Percentiles rank a stretch among this genome's conserved stretches.
These are phyloP conservation scores for Camelus dromedarius DNA, from an alignment of 2,113 vertebrate genomes.

Conservation along the genomic window DNA sequence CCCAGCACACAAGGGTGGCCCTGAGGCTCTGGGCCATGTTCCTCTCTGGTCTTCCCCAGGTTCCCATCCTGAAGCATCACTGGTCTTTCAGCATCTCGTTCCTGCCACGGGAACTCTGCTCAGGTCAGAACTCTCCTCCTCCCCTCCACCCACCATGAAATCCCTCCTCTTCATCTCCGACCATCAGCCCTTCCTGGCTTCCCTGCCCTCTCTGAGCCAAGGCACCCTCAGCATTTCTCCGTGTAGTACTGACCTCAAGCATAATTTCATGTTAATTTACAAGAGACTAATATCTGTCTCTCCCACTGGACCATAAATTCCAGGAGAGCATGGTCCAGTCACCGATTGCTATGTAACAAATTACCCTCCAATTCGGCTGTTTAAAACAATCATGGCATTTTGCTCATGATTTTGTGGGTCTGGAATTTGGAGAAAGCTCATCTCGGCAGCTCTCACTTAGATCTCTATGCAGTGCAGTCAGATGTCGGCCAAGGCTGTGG, in stretches of 20 bases:
- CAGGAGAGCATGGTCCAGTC: accelerated
- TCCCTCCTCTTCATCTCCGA: background rate
- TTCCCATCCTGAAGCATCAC: background rate
- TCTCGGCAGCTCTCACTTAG: background rate
- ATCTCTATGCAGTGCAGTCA: accelerated
- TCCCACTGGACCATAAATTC: background rate
- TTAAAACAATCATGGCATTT: background rate
- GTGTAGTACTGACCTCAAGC: background rate
- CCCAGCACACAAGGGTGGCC: accelerated
- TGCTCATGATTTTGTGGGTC: background rate
- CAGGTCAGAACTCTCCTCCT: no score
- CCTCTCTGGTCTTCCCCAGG: background rate
- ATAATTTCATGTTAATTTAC: background rate
- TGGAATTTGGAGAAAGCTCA: background rate
- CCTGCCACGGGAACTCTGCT: conserved; percentile 33
- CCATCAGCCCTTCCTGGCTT: background rate
- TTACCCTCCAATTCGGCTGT: background rate
- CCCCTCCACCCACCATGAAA: background rate
- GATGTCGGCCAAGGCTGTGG: accelerated
- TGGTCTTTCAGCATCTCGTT: background rate
- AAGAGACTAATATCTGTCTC: background rate
- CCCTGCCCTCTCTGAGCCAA: background rate
- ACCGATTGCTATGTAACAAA: background rate
- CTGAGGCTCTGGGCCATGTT: background rate
- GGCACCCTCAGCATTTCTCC: accelerated